These are phyloP conservation scores for Prietella phreatophila DNA, from an alignment of 2,113 vertebrate species.

Conservation along the genomic window DNA sequence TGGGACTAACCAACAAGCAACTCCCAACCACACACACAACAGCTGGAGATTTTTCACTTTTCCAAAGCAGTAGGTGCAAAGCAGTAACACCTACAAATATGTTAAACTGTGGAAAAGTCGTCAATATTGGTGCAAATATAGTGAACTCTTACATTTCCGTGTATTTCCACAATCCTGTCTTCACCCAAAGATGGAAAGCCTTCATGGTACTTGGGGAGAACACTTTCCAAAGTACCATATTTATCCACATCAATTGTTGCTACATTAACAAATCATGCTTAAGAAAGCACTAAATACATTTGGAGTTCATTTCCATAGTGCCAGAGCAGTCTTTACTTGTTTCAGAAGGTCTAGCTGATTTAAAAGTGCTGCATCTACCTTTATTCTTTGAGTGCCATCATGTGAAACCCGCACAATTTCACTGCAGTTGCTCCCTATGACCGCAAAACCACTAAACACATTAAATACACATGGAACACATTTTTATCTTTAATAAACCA, in stretches of 20 bases:
- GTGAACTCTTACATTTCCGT: not conserved
- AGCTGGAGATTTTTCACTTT: not conserved
- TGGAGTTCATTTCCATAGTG: not conserved
- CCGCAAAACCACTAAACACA: not conserved
- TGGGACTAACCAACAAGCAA: slow-evolving; percentile 57
- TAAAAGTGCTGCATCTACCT: not conserved
- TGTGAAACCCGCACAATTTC: not conserved
- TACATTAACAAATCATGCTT: not conserved
- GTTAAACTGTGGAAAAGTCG: not conserved
- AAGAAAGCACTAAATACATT: not conserved
- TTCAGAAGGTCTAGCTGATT: not conserved
- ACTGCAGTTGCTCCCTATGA: no score
- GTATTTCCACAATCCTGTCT: not conserved
- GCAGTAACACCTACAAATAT: not conserved
- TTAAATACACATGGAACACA: not conserved
- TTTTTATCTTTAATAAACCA: not conserved
- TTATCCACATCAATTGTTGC: not conserved
- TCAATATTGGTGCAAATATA: not conserved
- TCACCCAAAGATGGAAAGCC: not conserved
- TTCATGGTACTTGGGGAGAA: not conserved
- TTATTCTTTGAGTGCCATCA: not conserved
- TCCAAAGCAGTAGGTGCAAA: no score
- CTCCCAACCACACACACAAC: not conserved
- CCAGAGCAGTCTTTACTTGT: not conserved
- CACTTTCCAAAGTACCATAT: not conserved